A percentile compares a stretch with the other conserved stretches of the same genome.
phyloP scores from a whole-genome alignment of 2,797 vertebrate species.

The Falco concolor region DNA sequence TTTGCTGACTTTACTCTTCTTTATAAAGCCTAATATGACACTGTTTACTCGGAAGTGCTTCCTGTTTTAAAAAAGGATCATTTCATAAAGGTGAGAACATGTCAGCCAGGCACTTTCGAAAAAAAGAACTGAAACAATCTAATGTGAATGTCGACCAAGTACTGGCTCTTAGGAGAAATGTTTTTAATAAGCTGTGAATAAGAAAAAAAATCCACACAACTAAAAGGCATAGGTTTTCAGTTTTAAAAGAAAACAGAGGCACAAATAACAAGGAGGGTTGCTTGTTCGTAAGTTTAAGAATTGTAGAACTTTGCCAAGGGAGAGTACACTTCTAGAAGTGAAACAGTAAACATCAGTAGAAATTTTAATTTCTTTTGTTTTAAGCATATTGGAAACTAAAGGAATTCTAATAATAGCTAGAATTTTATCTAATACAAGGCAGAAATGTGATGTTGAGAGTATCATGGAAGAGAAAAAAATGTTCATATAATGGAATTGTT shows the following conservation, averaged over 20 bases:
- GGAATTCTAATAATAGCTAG: not conserved
- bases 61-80: not conserved
- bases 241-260: not conserved
- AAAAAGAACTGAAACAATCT: not conserved
- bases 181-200: not conserved
- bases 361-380: not conserved
- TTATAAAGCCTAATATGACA: not conserved
- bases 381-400: not conserved
- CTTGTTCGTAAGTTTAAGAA: not conserved
- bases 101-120: not conserved
- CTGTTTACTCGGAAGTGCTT: not conserved
- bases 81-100: not conserved
- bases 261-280: not conserved
- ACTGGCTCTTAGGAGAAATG: not conserved
- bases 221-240: not conserved
- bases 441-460: not conserved
- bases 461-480: not conserved
- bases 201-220: not conserved
- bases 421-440: not conserved
- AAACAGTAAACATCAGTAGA: not conserved
- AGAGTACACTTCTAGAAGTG: not conserved
- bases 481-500: not conserved
- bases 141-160: not conserved
- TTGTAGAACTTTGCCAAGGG: not conserved
- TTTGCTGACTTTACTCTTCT: not conserved